Evolutionary conservation across 1,140 invertebrate species (phyloP).

Genomic region (Lasioglossum albipes): DNA sequence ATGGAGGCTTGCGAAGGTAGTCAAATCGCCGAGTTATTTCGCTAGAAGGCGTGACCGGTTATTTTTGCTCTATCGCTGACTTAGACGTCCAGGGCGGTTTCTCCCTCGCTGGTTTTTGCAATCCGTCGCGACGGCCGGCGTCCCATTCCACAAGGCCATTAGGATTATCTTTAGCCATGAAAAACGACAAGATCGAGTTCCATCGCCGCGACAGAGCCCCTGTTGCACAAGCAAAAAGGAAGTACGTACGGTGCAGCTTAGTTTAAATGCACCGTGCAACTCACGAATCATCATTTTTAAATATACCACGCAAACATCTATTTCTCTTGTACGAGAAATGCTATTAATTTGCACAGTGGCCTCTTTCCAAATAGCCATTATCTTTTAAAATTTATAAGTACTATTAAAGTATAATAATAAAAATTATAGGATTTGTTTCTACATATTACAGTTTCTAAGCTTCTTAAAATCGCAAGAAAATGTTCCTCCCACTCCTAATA

Average conservation of each 20-base stretch:
- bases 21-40: constrained; percentile 26
- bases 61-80: constrained; percentile 43
- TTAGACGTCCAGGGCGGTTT: constrained; percentile 38
- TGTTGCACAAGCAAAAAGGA: not conserved
- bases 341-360: too few relatives aligned
- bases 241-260: not conserved
- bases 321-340: too few relatives aligned
- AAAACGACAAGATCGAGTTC: constrained; percentile 41
- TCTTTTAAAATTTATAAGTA: too few relatives aligned
- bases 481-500: too few relatives aligned
- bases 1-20: not conserved
- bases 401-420: too few relatives aligned
- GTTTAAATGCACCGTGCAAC: not conserved
- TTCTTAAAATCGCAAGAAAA: too few relatives aligned
- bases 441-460: too few relatives aligned
- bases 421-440: too few relatives aligned
- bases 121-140: constrained; percentile 21
- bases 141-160: constrained; percentile 45
- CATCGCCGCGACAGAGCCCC: not conserved
- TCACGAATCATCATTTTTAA: too few relatives aligned
- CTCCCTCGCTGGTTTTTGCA: constrained; percentile 47
- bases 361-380: too few relatives aligned
- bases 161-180: constrained; percentile 61
- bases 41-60: constrained; percentile 23
- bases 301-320: too few relatives aligned